A percentile compares a stretch with the other conserved stretches of the same genome.
These are phyloP conservation scores for Drepana falcataria DNA, from an alignment of 2,888 invertebrate genomes.

Conservation along the genomic window DNA sequence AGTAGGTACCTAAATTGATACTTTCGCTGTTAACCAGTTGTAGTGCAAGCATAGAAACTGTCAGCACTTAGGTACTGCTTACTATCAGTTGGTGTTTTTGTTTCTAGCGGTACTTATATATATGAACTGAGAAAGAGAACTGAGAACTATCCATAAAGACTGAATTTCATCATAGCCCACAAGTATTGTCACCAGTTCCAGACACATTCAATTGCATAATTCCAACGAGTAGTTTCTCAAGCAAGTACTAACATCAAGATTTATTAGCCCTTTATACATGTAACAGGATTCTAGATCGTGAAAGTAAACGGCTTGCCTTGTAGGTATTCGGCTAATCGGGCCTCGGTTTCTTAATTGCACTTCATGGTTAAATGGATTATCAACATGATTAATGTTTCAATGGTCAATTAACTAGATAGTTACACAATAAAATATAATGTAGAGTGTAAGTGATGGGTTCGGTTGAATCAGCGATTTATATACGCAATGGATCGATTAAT, in stretches of 20 bases:
- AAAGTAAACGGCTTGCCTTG: slow-evolving; percentile 33
- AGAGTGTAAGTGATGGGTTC: slow-evolving; percentile 26
- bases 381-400: slow-evolving; percentile 30
- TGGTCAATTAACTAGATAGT: slow-evolving; percentile 23
- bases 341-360: slow-evolving; percentile 22
- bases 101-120: too few species aligned
- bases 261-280: slow-evolving; percentile 17
- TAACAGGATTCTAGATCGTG: slow-evolving; percentile 35
- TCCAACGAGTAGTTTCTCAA: slow-evolving; percentile 2
- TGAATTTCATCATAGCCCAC: background rate
- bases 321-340: slow-evolving; percentile 12
- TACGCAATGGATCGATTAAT: slow-evolving; percentile 1
- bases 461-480: slow-evolving; percentile 8
- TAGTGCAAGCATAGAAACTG: too few species aligned
- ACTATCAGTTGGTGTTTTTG: too few species aligned
- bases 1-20: too few species aligned
- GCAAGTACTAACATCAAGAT: slow-evolving; percentile 13
- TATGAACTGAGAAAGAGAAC: too few species aligned
- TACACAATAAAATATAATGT: slow-evolving; percentile 17
- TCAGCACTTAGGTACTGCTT: too few species aligned
- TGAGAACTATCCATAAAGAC: too few species aligned
- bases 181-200: slow-evolving; percentile 4
- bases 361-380: slow-evolving; percentile 26
- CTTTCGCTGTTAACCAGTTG: too few species aligned
- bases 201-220: slow-evolving; percentile 27